Base-by-base conservation (phyloP, 2,888 invertebrate species). In the Exephanes ischioxanthus region DNA sequence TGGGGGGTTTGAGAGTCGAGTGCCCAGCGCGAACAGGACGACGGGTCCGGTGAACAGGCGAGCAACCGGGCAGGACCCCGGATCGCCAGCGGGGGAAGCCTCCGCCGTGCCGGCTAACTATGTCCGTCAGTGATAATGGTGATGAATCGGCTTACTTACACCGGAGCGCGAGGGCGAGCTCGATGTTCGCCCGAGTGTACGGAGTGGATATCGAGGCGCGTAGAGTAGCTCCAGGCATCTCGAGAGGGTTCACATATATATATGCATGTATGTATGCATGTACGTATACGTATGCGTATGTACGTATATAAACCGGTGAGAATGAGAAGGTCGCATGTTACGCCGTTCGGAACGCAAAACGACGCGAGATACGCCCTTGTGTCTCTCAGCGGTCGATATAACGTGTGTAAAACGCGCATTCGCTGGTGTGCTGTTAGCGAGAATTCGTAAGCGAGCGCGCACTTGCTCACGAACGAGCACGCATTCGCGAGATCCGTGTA, bases 121-220 rank as follows among this genome's bases (percentile, higher is more conserved):
- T 87, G 86, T 90, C 89, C 89, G 91, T 90, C 90, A 90, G 90
- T 91, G 92, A 92, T 92, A 92, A 92, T 92, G 92, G 91, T 92
- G 92, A 92, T 92, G 91, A 92, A 92, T 92, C 89, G 92, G 89
- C 90, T 90, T 88, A 88, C 89, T 90, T 84, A 87, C 80, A 86
- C 72, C 72, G 82, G 70, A 76, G 81, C 75, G 80, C 81, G 72
- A 82, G 85, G 66, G 73, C 48, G 58, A 73, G 53, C 58, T 75
- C 41, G 83, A 67, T 51, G 61, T 37, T 68, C 71, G 70, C 79
- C 75, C 67, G 72, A 77, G 79, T 45, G 45, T 76, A 84, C 81
- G 67, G 48, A 73, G 83, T 66, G 84, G 84, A 86, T 86, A 86
- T 85, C 72, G 83, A 80, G 85, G 77, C 86, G 79, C 67, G 75